phyloP scores from a whole-genome alignment of 2,888 invertebrate genomes.

The Salpingus planirostris region DNA sequence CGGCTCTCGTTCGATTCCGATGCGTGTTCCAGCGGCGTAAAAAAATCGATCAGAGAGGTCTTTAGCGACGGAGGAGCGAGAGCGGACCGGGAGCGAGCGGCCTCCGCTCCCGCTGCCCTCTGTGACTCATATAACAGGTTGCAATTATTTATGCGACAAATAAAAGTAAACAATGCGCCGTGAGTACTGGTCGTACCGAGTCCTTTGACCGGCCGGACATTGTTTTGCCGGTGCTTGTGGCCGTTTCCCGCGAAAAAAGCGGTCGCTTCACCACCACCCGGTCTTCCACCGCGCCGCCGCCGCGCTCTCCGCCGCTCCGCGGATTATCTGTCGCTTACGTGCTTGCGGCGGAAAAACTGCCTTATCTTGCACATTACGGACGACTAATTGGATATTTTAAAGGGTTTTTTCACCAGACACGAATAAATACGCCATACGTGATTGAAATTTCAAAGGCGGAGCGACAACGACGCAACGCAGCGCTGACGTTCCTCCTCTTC shows the following conservation, averaged over 20 bases:
- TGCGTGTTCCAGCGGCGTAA: constrained; percentile 22
- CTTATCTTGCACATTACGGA: constrained; percentile 37
- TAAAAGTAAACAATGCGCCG: constrained; percentile 40
- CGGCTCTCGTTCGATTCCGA: constrained; percentile 28
- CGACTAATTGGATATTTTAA: constrained; percentile 38
- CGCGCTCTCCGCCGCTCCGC: too few species aligned
- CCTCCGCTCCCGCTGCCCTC: too few species aligned
- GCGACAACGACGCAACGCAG: too few species aligned
- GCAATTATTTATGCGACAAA: constrained; percentile 41
- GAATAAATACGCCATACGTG: constrained; percentile 35
- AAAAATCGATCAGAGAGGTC: constrained; percentile 36
- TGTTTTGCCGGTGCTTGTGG: constrained; percentile 30
- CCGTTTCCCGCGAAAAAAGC: constrained; percentile 38
- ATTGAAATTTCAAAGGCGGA: constrained; percentile 33
- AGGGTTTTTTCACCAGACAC: constrained; percentile 32
- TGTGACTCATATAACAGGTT: constrained; percentile 42
- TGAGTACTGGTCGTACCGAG: constrained; percentile 37
- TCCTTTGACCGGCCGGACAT: constrained; percentile 38
- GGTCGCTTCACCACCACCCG: constrained; percentile 36
- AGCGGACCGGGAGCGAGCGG: too few species aligned
- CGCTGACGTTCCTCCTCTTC: too few species aligned
- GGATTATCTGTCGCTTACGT: constrained; percentile 32
- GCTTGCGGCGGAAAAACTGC: constrained; percentile 30
- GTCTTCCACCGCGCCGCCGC: constrained; percentile 21
- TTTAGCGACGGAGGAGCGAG: too few species aligned